Conservation (phyloP, 2,113 vertebrate genomes). For the Sprattus sprattus region DNA sequence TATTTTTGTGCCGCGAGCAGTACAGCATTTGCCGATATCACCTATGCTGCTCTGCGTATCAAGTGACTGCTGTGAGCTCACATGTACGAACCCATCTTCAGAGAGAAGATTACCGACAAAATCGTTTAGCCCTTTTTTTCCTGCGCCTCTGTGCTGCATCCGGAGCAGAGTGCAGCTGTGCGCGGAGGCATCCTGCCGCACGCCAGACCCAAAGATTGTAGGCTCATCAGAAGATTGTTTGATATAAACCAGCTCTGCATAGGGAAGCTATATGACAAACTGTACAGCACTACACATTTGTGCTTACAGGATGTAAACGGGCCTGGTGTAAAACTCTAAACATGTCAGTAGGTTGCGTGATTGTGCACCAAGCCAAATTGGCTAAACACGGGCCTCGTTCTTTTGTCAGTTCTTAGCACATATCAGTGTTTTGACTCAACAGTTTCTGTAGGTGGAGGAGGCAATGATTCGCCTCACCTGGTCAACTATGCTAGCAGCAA, state of each 20-base stretch:
- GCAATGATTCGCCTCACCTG: background rate
- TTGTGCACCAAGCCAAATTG: background rate
- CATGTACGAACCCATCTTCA: slow-evolving; percentile 42
- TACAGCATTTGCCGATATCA: slow-evolving; percentile 47
- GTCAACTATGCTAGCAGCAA: background rate
- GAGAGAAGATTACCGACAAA: slow-evolving; percentile 13
- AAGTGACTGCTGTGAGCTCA: slow-evolving; percentile 57
- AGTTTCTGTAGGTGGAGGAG: background rate
- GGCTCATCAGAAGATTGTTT: background rate
- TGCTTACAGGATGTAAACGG: background rate
- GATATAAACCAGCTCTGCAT: slow-evolving; percentile 8
- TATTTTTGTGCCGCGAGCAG: slow-evolving; percentile 61
- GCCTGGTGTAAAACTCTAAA: background rate
- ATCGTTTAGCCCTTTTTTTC: slow-evolving; percentile 31
- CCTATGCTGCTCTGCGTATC: slow-evolving; percentile 48
- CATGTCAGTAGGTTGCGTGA: background rate
- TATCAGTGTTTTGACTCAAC: background rate
- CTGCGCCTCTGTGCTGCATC: slow-evolving; percentile 63
- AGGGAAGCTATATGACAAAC: background rate
- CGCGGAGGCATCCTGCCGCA: slow-evolving; percentile 68
- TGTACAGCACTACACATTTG: background rate
- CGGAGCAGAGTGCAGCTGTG: slow-evolving; percentile 74
- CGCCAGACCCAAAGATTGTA: background rate
- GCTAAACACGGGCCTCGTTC: background rate
- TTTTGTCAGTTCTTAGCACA: background rate